Evolutionary conservation across 2,797 vertebrate genomes (phyloP).

Genomic region (Tauraco hartlaubi): DNA sequence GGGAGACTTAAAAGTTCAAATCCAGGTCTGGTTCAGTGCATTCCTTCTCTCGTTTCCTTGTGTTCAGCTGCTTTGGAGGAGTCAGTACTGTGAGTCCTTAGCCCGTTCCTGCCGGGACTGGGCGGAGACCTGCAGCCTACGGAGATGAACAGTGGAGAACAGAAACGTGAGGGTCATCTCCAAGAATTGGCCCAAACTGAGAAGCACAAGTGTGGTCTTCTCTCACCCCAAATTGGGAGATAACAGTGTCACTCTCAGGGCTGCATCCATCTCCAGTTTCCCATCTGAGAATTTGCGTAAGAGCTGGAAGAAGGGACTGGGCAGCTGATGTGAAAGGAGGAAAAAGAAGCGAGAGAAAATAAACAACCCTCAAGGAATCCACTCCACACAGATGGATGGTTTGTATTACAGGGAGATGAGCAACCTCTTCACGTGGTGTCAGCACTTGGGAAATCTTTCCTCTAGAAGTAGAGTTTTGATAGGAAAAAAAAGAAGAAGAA

Average conservation of each 20-base stretch:
- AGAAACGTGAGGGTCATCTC: not conserved
- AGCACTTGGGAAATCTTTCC: not conserved
- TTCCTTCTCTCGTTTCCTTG: not conserved
- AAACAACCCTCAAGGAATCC: conserved; percentile 3
- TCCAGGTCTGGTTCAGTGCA: not conserved
- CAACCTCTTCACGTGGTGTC: not conserved
- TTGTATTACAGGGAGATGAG: not conserved
- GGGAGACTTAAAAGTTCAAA: conserved; percentile 40
- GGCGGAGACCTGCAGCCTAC: accelerated
- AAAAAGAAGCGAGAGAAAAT: conserved; percentile 13
- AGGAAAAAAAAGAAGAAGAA: accelerated
- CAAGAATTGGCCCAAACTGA: not conserved
- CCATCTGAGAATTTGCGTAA: not conserved
- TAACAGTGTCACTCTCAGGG: accelerated
- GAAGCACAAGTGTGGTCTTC: not conserved
- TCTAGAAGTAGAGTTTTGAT: not conserved
- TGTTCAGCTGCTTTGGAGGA: not conserved
- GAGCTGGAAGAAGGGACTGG: not conserved
- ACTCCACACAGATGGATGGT: not conserved
- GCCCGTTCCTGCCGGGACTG: not conserved
- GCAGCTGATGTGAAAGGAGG: not conserved
- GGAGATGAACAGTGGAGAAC: not conserved
- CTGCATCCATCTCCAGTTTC: not conserved
- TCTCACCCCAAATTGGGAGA: not conserved
- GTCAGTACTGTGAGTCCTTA: not conserved